These are phyloP conservation scores for Caenorhabditis tropicalis DNA, from an alignment of 1,140 invertebrate species.

Conservation along the genomic window DNA sequence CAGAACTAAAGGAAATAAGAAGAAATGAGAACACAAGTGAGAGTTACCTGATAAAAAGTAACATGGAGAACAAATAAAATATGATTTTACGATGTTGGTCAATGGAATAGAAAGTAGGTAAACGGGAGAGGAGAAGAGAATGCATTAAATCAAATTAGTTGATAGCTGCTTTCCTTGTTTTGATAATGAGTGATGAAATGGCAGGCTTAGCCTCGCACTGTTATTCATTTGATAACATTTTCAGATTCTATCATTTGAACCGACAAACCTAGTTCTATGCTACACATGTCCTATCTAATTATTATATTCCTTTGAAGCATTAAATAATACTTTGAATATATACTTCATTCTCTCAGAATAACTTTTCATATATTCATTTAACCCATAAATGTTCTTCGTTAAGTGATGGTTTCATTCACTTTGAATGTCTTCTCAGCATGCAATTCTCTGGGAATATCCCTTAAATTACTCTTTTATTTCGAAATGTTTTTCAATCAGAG, in stretches of 20 bases:
- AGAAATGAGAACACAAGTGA: not conserved
- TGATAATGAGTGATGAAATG: slow-evolving; percentile 26
- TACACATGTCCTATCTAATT: too few relatives aligned
- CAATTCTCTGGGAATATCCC: not conserved
- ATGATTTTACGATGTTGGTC: slow-evolving; percentile 26
- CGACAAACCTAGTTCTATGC: not conserved
- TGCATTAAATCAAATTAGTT: slow-evolving; percentile 41
- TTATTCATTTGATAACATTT: slow-evolving; percentile 12
- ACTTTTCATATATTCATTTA: not conserved
- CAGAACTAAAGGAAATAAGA: not conserved
- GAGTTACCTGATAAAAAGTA: slow-evolving; percentile 30
- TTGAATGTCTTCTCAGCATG: not conserved
- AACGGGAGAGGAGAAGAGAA: not conserved
- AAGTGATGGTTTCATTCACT: not conserved
- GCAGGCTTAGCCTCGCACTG: not conserved
- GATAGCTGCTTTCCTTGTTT: slow-evolving; percentile 24
- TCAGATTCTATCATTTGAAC: not conserved
- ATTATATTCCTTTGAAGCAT: too few relatives aligned
- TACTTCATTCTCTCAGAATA: too few relatives aligned
- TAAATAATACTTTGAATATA: too few relatives aligned
- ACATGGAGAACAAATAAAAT: slow-evolving; percentile 10
- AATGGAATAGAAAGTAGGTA: not conserved
- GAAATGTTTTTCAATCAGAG: not conserved
- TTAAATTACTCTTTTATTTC: not conserved
- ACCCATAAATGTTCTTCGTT: not conserved